Evolutionary conservation across 2,113 vertebrate genomes (phyloP).

Genomic region (Heteronetta atricapilla): DNA sequence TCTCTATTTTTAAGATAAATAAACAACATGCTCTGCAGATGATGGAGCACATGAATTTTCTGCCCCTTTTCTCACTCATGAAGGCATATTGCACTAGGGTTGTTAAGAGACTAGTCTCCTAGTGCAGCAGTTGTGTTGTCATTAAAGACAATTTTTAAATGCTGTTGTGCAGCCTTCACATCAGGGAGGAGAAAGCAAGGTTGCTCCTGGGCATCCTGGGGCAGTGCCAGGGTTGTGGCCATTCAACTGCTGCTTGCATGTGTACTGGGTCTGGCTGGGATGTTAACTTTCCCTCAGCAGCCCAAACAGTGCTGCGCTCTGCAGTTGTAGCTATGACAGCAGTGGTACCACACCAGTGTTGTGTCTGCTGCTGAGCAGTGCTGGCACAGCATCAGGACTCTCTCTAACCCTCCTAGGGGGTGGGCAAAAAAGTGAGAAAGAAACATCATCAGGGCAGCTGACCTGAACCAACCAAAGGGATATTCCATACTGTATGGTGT

Average conservation of each 20-base stretch:
- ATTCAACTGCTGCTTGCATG: background rate
- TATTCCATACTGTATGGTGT: no score
- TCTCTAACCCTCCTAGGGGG: no score
- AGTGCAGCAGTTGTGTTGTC: background rate
- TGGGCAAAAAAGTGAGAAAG: no score
- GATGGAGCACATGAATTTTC: background rate
- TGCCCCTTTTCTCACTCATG: background rate
- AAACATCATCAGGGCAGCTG: no score
- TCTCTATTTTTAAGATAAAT: background rate
- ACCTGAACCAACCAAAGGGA: no score
- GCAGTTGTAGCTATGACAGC: no score
- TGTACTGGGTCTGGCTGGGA: no score
- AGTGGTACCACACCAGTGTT: no score
- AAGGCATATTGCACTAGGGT: background rate
- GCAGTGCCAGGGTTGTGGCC: background rate
- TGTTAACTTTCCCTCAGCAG: no score
- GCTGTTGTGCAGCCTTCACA: background rate
- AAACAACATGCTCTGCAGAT: background rate
- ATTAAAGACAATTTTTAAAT: background rate
- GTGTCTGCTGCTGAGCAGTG: no score
- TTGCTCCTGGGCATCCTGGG: background rate
- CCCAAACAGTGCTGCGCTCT: no score
- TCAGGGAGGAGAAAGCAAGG: background rate
- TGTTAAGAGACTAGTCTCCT: background rate
- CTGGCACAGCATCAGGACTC: no score